Evolutionary conservation across 2,888 invertebrate genomes (phyloP).

Genomic region (Watsonalla cultraria): DNA sequence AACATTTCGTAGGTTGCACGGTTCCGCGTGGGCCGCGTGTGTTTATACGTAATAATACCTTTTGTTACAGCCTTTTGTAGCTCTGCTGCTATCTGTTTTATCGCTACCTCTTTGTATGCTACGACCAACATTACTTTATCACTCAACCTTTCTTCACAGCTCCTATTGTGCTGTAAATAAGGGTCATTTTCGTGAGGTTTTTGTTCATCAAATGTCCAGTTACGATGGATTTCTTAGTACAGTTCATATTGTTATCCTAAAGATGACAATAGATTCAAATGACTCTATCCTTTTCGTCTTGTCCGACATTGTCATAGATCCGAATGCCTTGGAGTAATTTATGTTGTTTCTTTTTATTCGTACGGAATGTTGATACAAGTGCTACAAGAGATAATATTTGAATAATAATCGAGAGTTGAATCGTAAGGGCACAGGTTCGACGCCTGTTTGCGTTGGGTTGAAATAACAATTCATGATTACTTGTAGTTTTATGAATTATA

Average conservation of each 20-base stretch:
- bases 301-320: constrained; percentile 48
- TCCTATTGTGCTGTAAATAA: constrained; percentile 19
- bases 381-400: constrained; percentile 47
- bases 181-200: constrained; percentile 21
- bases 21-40: constrained; percentile 29
- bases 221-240: constrained; percentile 33
- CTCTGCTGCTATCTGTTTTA: constrained; percentile 64
- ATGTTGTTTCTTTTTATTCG: constrained; percentile 46
- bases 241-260: constrained; percentile 41
- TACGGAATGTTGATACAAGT: constrained; percentile 61
- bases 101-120: constrained; percentile 55
- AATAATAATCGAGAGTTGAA: constrained; percentile 28
- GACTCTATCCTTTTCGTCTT: constrained; percentile 65
- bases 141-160: constrained; percentile 5
- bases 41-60: constrained; percentile 57
- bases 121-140: constrained; percentile 21
- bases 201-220: constrained; percentile 11
- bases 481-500: background rate
- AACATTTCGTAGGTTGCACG: background rate
- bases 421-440: constrained; percentile 30
- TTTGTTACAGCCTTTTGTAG: constrained; percentile 66
- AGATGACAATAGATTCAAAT: constrained; percentile 74
- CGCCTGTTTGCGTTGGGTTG: constrained; percentile 26
- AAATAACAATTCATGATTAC: constrained; percentile 13
- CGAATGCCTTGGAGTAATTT: constrained; percentile 55